These are phyloP conservation scores for Colinus virginianus DNA, from an alignment of 2,113 vertebrate species.

Conservation along the genomic window DNA sequence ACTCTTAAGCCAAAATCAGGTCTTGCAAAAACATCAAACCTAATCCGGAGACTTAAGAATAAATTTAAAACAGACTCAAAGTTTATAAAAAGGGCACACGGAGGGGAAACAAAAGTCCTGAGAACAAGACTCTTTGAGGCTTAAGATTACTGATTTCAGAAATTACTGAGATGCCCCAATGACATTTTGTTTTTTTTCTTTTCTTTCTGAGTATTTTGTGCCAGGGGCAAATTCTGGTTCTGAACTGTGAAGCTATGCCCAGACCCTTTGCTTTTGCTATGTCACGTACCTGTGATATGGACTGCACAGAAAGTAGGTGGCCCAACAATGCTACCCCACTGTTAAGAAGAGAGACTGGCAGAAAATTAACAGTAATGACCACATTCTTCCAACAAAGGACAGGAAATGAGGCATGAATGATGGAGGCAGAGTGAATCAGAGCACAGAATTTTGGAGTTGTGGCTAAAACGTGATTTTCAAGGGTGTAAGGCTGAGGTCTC, in stretches of 20 bases:
- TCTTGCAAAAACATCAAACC: neutral
- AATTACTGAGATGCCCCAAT: neutral
- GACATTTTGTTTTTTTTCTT: too few relatives aligned
- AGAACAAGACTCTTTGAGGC: neutral
- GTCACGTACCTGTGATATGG: neutral
- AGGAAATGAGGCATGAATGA: neutral
- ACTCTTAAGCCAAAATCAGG: neutral
- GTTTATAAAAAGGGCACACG: neutral
- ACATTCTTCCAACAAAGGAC: neutral
- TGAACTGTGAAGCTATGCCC: neutral
- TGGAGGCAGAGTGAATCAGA: neutral
- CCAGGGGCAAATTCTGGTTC: neutral
- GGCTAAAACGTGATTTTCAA: neutral
- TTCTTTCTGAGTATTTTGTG: neutral
- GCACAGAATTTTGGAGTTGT: neutral
- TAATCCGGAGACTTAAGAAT: neutral
- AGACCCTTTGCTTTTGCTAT: neutral
- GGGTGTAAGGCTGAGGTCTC: neutral
- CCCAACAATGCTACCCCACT: neutral
- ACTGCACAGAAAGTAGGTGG: neutral
- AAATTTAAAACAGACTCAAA: conserved; percentile 8
- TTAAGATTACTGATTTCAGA: neutral
- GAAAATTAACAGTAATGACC: neutral
- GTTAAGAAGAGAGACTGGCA: neutral
- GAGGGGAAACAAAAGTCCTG: neutral